Evolutionary conservation across 1,140 invertebrate species (phyloP), one percentile per base, ranked within the genome.

Genomic region (Drosophila kepulauana): DNA sequence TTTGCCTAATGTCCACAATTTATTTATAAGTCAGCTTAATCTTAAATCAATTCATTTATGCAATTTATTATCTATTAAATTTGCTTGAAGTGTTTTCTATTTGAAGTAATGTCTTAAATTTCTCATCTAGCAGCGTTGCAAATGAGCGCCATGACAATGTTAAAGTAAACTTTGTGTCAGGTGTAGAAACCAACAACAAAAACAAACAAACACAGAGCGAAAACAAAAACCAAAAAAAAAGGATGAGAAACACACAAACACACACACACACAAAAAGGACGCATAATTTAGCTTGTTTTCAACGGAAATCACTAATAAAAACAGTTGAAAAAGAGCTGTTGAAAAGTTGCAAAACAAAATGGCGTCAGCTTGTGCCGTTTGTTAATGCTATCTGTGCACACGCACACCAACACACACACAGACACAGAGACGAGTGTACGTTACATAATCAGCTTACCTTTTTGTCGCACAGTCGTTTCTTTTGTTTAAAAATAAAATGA

Each of bases 231-330:
- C 10, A 20, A 67, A 6, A 25, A 15, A 10, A 51, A n/a, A 65
- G 8, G 13, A 56, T 25, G 20, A 25, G 20, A 25, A 20, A 25
- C 20, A 25, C 20, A 25, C 20, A 25, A 25, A 10, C 6, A 11
- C 35, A 35, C 11, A 56, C 11, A 71, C 41, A 43, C 41, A 48
- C 33, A 49, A 59, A 69, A 67, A 46, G 74, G 62, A 61, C 79
- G 67, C 69, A 82, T 88, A 80, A 80, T 77, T 84, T 68, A 68
- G 73, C 62, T 84, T 88, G 81, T 89, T 88, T 89, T 85, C 75
- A 76, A 82, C 78, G 84, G 85, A 89, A 88, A 84, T 81, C 84
- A 85, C 84, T 79, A 89, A 88, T 89, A 89, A 89, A 89, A 88
- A 81, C 74, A 70, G 75, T 79, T 84, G 67, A 28, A 63, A 82